Percentiles rank a stretch among this genome's conserved stretches.
phyloP scores from a whole-genome alignment of 1,140 invertebrate genomes.

The Drosophila serrata region DNA sequence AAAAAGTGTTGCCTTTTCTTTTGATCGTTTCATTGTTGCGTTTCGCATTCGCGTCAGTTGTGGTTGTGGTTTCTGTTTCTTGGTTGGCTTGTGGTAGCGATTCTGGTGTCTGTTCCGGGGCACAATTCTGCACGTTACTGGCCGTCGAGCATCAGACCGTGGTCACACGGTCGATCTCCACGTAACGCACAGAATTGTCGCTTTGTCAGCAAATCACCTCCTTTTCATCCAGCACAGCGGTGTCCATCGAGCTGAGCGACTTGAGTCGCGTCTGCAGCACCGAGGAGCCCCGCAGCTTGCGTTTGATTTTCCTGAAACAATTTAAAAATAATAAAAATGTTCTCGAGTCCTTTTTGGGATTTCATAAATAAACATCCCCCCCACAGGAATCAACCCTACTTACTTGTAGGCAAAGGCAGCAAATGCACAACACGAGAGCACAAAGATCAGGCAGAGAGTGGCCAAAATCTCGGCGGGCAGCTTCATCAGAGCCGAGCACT shows the following conservation, averaged over 20 bases:
- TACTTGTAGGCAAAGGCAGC: conserved; percentile 84
- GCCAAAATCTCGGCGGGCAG: conserved; percentile 90
- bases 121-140: conserved; percentile 85
- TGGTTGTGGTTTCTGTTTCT: conserved; percentile 43
- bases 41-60: conserved; percentile 61
- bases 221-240: conserved; percentile 92
- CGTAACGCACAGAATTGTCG: conserved; percentile 96
- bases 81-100: conserved; percentile 38
- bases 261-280: conserved; percentile 91
- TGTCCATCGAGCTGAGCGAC: conserved; percentile 91
- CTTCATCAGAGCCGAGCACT: conserved; percentile 91
- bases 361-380: no score
- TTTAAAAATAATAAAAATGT: no score
- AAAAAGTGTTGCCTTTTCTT: conserved; percentile 51
- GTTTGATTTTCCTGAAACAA: conserved; percentile 83
- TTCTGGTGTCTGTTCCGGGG: conserved; percentile 72
- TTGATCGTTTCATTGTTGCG: conserved; percentile 68
- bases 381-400: background rate
- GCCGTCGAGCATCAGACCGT: conserved; percentile 90
- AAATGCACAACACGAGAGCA: conserved; percentile 82
- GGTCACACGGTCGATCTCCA: conserved; percentile 94
- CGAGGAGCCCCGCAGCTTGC: conserved; percentile 89
- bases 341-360: no score
- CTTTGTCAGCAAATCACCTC: conserved; percentile 97
- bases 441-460: conserved; percentile 85